A percentile compares a stretch with the other conserved stretches of the same genome.
These are phyloP conservation scores for Iguana delicatissima DNA, from an alignment of 2,797 vertebrate species.

Conservation along the genomic window DNA sequence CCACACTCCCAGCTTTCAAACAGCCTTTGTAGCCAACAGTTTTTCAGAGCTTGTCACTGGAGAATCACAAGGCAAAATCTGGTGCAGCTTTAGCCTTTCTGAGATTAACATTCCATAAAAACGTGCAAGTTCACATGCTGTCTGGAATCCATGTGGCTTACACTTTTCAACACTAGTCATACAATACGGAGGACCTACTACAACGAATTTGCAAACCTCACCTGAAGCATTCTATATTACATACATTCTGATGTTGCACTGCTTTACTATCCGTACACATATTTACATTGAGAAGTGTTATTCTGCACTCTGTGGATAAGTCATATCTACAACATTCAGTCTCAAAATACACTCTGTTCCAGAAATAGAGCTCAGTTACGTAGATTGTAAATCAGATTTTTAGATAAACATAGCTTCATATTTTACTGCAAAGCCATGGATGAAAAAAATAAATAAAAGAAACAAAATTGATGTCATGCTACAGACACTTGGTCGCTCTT, in stretches of 20 bases:
- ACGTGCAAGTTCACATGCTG: conserved; percentile 13
- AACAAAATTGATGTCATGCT: not conserved
- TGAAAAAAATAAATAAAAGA: conserved; percentile 49
- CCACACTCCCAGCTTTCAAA: not conserved
- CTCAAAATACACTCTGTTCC: conserved; percentile 55
- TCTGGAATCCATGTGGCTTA: not conserved
- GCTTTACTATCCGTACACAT: not conserved
- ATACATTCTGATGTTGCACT: not conserved
- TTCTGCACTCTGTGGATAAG: conserved; percentile 14
- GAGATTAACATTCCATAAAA: conserved; percentile 61
- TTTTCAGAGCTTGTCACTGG: not conserved
- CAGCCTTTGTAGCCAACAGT: not conserved
- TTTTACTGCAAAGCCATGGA: conserved; percentile 49
- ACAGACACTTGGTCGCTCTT: not conserved
- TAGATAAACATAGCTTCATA: conserved; percentile 62
- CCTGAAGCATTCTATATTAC: conserved; percentile 34
- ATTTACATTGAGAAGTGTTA: conserved; percentile 30
- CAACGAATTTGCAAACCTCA: conserved; percentile 25
- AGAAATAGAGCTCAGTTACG: conserved; percentile 57
- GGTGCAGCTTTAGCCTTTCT: not conserved
- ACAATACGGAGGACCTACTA: conserved; percentile 34
- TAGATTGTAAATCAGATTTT: conserved; percentile 45
- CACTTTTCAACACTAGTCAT: not conserved
- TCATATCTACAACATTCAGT: conserved; percentile 42
- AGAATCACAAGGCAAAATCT: not conserved